Percentiles rank a stretch among this genome's conserved stretches.
These are phyloP conservation scores for Argyrosomus regius DNA, from an alignment of 2,797 vertebrate genomes.

Conservation along the genomic window DNA sequence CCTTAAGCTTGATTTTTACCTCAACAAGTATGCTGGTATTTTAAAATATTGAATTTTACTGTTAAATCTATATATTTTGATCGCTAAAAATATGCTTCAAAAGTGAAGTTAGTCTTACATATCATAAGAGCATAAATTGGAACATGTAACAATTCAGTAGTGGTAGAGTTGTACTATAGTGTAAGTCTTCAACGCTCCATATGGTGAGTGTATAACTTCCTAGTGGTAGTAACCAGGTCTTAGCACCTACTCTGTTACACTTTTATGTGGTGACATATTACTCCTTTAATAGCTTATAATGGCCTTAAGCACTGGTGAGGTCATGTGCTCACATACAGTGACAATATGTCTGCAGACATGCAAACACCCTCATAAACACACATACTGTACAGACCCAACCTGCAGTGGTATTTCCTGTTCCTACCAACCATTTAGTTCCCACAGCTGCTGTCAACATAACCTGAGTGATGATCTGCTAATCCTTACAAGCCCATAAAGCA, in stretches of 20 bases:
- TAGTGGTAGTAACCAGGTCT: slow-evolving; percentile 28
- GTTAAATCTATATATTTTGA: background rate
- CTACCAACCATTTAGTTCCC: slow-evolving; percentile 22
- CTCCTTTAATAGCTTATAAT: slow-evolving; percentile 32
- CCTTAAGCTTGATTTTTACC: background rate
- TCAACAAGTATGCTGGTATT: background rate
- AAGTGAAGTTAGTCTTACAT: background rate
- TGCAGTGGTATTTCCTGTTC: slow-evolving; percentile 35
- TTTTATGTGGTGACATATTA: slow-evolving; percentile 48
- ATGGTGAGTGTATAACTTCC: slow-evolving; percentile 14
- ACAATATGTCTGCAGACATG: slow-evolving; percentile 22
- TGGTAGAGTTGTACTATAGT: background rate
- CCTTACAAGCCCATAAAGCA: slow-evolving; percentile 69
- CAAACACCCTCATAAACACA: slow-evolving; percentile 25
- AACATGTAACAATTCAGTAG: slow-evolving; percentile 1
- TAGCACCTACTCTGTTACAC: slow-evolving; percentile 53
- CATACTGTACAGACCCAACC: background rate
- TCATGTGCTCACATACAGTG: slow-evolving; percentile 39
- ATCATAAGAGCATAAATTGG: background rate
- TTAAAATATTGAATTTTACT: background rate
- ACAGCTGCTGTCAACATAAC: slow-evolving; percentile 83
- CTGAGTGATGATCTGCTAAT: slow-evolving; percentile 74
- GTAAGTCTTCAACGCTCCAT: background rate
- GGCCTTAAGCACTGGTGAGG: slow-evolving; percentile 22
- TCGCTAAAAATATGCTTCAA: background rate